These are phyloP conservation scores for Narcine bancroftii DNA, from an alignment of 2,113 vertebrate genomes.

Conservation along the genomic window DNA sequence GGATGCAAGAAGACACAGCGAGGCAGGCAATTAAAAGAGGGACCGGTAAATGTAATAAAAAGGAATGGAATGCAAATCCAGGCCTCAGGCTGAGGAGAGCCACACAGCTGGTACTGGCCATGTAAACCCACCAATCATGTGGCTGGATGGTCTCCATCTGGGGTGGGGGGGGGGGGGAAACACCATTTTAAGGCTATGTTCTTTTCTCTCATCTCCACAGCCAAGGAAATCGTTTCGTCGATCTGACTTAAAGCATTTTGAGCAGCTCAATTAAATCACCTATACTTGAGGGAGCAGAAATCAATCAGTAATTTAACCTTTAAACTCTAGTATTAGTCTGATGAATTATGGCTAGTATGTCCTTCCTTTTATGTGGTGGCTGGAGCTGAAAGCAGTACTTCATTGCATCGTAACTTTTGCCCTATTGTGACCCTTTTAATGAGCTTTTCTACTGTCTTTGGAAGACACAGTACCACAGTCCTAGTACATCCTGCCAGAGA, in stretches of 20 bases:
- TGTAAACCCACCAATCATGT: no score
- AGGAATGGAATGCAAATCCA: no score
- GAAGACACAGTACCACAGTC: no score
- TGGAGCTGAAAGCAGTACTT: background rate
- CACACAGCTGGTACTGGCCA: no score
- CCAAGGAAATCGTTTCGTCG: background rate
- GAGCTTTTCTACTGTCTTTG: background rate
- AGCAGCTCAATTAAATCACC: background rate
- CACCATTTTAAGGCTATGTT: background rate
- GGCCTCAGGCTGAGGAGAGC: no score
- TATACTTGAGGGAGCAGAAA: background rate
- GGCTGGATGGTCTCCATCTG: no score
- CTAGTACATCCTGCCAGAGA: background rate
- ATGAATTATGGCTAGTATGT: background rate
- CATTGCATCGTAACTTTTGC: background rate
- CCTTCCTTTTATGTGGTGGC: background rate
- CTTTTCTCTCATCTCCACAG: background rate
- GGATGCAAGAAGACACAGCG: background rate
- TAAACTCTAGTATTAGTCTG: background rate
- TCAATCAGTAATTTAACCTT: background rate
- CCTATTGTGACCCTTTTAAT: background rate
- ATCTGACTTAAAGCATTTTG: background rate
- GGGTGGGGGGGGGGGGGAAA: no score
- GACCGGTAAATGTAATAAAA: background rate
- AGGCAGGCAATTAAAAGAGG: background rate